These are phyloP conservation scores for Paradisaea rubra DNA, from an alignment of 2,113 vertebrate genomes.

Conservation along the genomic window DNA sequence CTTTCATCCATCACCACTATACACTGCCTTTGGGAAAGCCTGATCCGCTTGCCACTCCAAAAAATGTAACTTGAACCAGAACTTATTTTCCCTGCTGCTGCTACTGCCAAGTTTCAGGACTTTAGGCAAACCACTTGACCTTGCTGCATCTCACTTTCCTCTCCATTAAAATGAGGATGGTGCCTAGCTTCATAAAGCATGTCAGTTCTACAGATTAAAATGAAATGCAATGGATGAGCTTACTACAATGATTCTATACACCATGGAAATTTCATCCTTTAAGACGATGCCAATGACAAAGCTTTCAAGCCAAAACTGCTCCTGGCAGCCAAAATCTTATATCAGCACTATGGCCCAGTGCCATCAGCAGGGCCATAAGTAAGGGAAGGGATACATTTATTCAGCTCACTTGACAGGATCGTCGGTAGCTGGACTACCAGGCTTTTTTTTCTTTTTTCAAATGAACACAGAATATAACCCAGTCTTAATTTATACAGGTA, in stretches of 20 bases:
- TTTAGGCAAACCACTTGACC: conserved; percentile 44
- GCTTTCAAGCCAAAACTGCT: conserved; percentile 11
- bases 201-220: conserved; percentile 9
- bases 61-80: conserved; percentile 31
- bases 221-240: conserved; percentile 2
- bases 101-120: conserved; percentile 11
- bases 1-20: conserved; percentile 24
- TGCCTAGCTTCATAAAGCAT: conserved; percentile 7
- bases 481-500: background rate
- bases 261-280: conserved; percentile 9
- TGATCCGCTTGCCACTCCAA: background rate
- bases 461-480: background rate
- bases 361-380: background rate
- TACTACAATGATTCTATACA: background rate
- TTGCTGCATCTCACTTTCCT: conserved; percentile 4
- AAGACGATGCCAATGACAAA: conserved; percentile 16
- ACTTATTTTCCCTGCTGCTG: conserved; percentile 1
- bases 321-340: conserved; percentile 9
- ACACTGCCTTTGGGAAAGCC: conserved; percentile 40
- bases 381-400: background rate
- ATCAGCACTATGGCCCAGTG: background rate
- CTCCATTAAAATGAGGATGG: background rate
- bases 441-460: background rate
- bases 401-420: background rate
- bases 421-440: background rate